Conservation (phyloP, 1,140 invertebrate genomes). For the Calycopis cecrops region DNA sequence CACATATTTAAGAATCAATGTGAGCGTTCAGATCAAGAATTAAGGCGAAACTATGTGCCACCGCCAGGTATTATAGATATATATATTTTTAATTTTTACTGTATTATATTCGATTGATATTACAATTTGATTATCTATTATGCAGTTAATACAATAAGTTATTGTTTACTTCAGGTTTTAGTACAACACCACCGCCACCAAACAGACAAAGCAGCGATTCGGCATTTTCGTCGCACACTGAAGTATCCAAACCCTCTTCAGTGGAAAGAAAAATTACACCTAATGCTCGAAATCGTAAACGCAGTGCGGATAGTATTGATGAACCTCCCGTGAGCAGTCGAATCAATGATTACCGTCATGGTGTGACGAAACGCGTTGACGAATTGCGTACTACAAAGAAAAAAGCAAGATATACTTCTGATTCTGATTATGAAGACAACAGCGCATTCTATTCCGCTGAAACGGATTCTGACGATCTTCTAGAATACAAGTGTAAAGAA, state of each 20-base stretch:
- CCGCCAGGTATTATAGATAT: constrained; percentile 47
- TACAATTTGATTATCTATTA: no score
- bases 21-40: constrained; percentile 65
- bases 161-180: constrained; percentile 44
- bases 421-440: constrained; percentile 59
- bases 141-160: background rate
- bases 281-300: constrained; percentile 33
- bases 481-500: constrained; percentile 46
- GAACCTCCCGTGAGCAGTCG: constrained; percentile 41
- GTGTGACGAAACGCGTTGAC: constrained; percentile 44
- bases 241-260: constrained; percentile 49
- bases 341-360: constrained; percentile 36
- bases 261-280: constrained; percentile 31
- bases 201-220: constrained; percentile 68
- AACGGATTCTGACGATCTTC: constrained; percentile 56
- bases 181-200: constrained; percentile 39
- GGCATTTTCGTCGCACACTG: constrained; percentile 59
- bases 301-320: constrained; percentile 47
- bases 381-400: constrained; percentile 45
- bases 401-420: constrained; percentile 30
- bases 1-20: constrained; percentile 73
- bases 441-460: constrained; percentile 42
- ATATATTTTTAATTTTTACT: background rate
- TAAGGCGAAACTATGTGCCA: constrained; percentile 66
- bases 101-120: constrained; percentile 4